Evolutionary conservation across 2,888 invertebrate species (phyloP).

Genomic region (Drosophila neonasuta): DNA sequence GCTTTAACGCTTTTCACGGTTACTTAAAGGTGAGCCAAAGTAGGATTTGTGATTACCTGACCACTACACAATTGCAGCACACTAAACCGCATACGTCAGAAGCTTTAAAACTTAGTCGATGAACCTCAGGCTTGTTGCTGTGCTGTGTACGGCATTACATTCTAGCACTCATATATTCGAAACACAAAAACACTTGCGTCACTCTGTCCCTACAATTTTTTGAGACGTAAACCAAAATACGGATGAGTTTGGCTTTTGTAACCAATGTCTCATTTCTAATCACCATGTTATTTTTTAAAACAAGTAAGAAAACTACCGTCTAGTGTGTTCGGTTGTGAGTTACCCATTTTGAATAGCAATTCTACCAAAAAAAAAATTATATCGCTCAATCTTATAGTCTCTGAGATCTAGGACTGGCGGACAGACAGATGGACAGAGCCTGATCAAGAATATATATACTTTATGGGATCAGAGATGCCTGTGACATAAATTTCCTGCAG

Average conservation of each 20-base stretch:
- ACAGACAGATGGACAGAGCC: too few relatives aligned
- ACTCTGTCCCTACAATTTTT: slow-evolving; percentile 10
- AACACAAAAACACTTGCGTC: slow-evolving; percentile 43
- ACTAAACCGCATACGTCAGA: slow-evolving; percentile 31
- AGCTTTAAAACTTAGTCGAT: slow-evolving; percentile 17
- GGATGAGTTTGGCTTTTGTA: neutral
- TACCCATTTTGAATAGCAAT: too few relatives aligned
- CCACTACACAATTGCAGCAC: slow-evolving; percentile 4
- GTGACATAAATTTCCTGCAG: too few relatives aligned
- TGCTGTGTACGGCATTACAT: slow-evolving; percentile 17
- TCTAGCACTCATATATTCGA: slow-evolving; percentile 12
- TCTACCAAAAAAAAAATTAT: too few relatives aligned
- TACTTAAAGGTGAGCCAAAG: slow-evolving; percentile 68
- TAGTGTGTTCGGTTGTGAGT: too few relatives aligned
- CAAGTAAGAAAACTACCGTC: too few relatives aligned
- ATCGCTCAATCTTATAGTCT: too few relatives aligned
- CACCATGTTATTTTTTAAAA: too few relatives aligned
- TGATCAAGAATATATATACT: too few relatives aligned
- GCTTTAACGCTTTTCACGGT: slow-evolving; percentile 61
- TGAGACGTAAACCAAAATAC: neutral
- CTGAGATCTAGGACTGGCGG: too few relatives aligned
- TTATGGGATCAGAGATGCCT: too few relatives aligned
- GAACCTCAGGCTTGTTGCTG: slow-evolving; percentile 26
- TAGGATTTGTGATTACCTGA: slow-evolving; percentile 15
- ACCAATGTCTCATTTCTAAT: too few relatives aligned